A percentile compares a stretch with the other conserved stretches of the same genome.
phyloP scores from a whole-genome alignment of 2,888 invertebrate species.

The Tinea semifulvella region DNA sequence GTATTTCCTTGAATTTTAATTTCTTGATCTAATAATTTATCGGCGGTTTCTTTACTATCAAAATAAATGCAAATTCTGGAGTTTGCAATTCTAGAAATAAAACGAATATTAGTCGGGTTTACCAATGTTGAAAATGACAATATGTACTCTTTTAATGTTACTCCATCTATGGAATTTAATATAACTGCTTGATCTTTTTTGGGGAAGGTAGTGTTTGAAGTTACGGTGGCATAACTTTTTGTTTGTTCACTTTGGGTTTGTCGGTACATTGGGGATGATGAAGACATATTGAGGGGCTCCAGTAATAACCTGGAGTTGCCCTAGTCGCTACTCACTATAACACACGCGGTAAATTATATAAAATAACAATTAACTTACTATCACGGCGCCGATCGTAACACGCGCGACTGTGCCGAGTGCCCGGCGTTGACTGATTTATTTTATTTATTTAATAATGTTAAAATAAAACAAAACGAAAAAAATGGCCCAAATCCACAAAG shows the following conservation, averaged over 20 bases:
- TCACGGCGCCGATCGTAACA: too few species aligned
- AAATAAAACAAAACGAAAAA: too few species aligned
- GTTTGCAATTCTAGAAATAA: constrained; percentile 19
- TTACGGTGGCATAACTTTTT: constrained; percentile 17
- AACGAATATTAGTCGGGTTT: constrained; percentile 15
- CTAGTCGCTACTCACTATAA: too few species aligned
- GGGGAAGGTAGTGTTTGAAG: constrained; percentile 16
- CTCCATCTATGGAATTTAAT: constrained; percentile 19
- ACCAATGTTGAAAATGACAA: constrained; percentile 15
- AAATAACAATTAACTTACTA: too few species aligned
- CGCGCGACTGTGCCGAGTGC: too few species aligned
- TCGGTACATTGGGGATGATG: too few species aligned
- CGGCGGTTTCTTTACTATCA: constrained; percentile 18
- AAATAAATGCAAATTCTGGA: constrained; percentile 18
- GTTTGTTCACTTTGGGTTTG: constrained; percentile 5
- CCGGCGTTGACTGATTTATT: too few species aligned
- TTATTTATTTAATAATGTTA: too few species aligned
- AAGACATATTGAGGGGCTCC: too few species aligned
- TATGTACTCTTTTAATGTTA: constrained; percentile 17
- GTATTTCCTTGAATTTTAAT: constrained; percentile 15
- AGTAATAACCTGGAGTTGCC: too few species aligned
- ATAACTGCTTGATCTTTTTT: constrained; percentile 22
- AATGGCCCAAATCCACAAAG: too few species aligned
- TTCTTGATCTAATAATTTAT: constrained; percentile 15
- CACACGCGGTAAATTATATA: too few species aligned